Conservation (phyloP, 2,797 vertebrate genomes). For the Acridotheres tristis region DNA sequence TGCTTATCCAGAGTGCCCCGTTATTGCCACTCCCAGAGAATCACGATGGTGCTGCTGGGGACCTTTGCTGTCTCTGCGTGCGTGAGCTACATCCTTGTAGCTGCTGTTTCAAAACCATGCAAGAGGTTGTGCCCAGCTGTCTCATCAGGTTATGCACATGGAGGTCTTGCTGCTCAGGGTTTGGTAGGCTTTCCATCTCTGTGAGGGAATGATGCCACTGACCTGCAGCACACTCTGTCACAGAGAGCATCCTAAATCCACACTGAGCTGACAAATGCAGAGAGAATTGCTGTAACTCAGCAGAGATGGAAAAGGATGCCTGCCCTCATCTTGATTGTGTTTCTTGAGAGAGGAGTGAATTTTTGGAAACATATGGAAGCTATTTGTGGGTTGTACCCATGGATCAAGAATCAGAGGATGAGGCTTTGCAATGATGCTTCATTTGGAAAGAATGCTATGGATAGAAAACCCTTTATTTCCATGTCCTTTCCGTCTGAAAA, state of each 20-base stretch:
- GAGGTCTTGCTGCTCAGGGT: neutral
- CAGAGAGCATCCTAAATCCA: neutral
- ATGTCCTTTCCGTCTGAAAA: neutral
- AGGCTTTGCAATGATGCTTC: neutral
- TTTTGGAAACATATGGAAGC: slow-evolving; percentile 17
- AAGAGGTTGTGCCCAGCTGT: neutral
- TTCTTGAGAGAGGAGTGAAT: neutral
- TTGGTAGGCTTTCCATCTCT: neutral
- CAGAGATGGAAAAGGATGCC: neutral
- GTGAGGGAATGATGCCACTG: neutral
- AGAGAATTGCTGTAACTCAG: neutral
- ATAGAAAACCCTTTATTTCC: neutral
- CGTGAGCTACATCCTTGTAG: accelerated
- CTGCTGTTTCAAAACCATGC: neutral
- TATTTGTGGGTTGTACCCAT: slow-evolving; percentile 18
- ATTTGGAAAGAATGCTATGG: neutral
- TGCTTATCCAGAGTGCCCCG: neutral
- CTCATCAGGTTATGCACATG: neutral
- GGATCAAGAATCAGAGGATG: neutral
- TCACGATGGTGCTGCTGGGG: accelerated
- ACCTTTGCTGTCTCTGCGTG: accelerated
- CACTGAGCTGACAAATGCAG: neutral
- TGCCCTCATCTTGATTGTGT: neutral
- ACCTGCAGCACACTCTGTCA: neutral
- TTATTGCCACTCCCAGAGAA: neutral